phyloP scores from a whole-genome alignment of 1,140 invertebrate genomes.

The Drosophila neocordata region DNA sequence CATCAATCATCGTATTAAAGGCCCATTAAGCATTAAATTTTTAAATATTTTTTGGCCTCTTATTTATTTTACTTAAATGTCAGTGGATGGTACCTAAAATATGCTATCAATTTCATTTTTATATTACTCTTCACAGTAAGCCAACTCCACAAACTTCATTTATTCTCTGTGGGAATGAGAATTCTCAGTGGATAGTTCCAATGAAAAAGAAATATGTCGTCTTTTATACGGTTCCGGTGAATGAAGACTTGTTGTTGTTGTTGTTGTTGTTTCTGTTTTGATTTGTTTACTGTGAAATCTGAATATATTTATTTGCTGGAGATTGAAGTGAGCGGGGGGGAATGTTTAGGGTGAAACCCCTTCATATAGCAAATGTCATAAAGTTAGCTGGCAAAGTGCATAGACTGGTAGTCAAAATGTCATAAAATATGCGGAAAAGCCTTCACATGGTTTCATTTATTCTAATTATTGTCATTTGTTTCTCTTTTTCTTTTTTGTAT shows the following conservation, averaged over 20 bases:
- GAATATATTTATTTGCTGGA: slow-evolving; percentile 27
- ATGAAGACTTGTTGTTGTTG: slow-evolving; percentile 4
- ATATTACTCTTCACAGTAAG: slow-evolving; percentile 41
- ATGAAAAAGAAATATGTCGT: slow-evolving; percentile 46
- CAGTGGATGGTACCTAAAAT: slow-evolving; percentile 2
- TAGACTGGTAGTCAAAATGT: slow-evolving; percentile 8
- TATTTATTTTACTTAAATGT: neutral
- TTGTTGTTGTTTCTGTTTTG: neutral
- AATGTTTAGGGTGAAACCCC: neutral
- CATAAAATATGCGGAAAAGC: slow-evolving; percentile 64
- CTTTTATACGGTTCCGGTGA: slow-evolving; percentile 65
- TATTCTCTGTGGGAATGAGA: neutral
- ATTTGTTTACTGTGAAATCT: slow-evolving; percentile 54
- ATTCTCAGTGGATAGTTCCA: slow-evolving; percentile 51
- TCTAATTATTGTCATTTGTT: slow-evolving; percentile 74
- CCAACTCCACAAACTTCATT: slow-evolving; percentile 33
- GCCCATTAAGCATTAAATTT: slow-evolving; percentile 42
- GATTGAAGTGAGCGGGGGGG: too few relatives aligned
- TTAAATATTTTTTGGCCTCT: slow-evolving; percentile 23
- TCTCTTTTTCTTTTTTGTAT: slow-evolving; percentile 62
- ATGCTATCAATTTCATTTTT: slow-evolving; percentile 42
- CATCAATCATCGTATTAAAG: slow-evolving; percentile 74
- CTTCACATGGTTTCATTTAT: slow-evolving; percentile 67
- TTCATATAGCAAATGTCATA: slow-evolving; percentile 28
- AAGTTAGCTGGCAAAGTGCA: slow-evolving; percentile 13